Evolutionary conservation across 2,888 invertebrate species (phyloP).

Genomic region (Drepana falcataria): DNA sequence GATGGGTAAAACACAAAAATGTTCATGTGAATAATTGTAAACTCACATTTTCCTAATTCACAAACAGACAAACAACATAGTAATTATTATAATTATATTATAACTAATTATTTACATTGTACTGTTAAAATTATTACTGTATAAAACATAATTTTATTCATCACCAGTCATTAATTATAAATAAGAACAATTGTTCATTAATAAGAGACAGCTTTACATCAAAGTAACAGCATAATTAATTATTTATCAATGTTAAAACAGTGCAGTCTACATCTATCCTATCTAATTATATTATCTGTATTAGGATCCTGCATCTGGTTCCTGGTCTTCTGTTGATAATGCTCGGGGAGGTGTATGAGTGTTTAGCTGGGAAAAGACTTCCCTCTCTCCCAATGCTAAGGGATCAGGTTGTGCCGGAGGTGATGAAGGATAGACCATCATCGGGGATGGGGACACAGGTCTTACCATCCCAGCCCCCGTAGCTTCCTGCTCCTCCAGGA

Average conservation of each 20-base stretch:
- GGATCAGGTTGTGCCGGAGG: slow-evolving; percentile 69
- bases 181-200: slow-evolving; percentile 32
- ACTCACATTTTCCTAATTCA: slow-evolving; percentile 45
- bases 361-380: slow-evolving; percentile 70
- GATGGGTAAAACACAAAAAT: slow-evolving; percentile 20
- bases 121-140: slow-evolving; percentile 40
- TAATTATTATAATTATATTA: slow-evolving; percentile 13
- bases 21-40: slow-evolving; percentile 8
- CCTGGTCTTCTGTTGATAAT: slow-evolving; percentile 64
- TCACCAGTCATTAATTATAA: slow-evolving; percentile 35
- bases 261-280: slow-evolving; percentile 49
- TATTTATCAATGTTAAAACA: slow-evolving; percentile 33
- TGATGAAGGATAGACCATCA: slow-evolving; percentile 70
- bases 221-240: slow-evolving; percentile 19
- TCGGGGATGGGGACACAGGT: slow-evolving; percentile 81
- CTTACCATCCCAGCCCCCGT: slow-evolving; percentile 80
- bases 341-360: slow-evolving; percentile 56
- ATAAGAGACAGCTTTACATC: slow-evolving; percentile 37
- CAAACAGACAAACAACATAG: slow-evolving; percentile 37
- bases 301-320: slow-evolving; percentile 67
- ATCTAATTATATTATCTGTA: slow-evolving; percentile 44
- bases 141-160: slow-evolving; percentile 15
- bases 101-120: slow-evolving; percentile 61
- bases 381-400: slow-evolving; percentile 67
- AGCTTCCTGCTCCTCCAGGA: slow-evolving; percentile 91